Base-by-base conservation (phyloP, 2,113 vertebrate genomes). In the Tringa solitaria region DNA sequence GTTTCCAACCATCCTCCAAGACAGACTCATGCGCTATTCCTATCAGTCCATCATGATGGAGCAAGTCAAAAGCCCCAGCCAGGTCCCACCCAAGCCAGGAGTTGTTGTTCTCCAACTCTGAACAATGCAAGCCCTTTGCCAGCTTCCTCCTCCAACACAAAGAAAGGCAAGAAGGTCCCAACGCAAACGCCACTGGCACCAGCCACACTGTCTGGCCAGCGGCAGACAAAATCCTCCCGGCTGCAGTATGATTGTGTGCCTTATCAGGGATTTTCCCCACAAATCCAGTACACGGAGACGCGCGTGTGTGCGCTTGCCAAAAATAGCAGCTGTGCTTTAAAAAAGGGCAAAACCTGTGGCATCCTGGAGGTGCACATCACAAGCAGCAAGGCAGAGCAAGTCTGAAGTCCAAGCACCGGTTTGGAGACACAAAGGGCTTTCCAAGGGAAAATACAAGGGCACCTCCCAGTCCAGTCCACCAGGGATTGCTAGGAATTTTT, bases 61-160 rank as follows among this genome's bases (percentile, higher is more conserved):
- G 90, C 51, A 35, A 75, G 1, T 19, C 15, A 51, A 27, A 27
- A 77, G 8, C 35, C 57, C 57, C 60, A 32, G 61, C 19, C 56
- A 13, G 2, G 61, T 84, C 57, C 50, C 95, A 88, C 76, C 87
- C 92, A 7, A 35, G 82, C 10, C 88, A 75, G 54, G 19, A 72
- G 69, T 2, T 86, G 80, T 22, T 82, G 75, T 56, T 94, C 30
- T 39, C 23, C 81, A 59, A 4, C 60, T 63, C 46, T 0, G 39
- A 97, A 91, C 90, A 96, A 91, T 86, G 20, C 0, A 0, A 89
- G 57, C 35, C 32, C 73, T 75, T 73, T 89, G 80, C 39, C 70
- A 76, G 87, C 77, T 96, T 97, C 94, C 96, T 93, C 65, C 77
- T 68, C 21, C 61, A 20, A 7, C 76, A 92, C 95, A 88, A 93